phyloP scores from a whole-genome alignment of 2,888 invertebrate genomes.

The Chymomyza procnemis region DNA sequence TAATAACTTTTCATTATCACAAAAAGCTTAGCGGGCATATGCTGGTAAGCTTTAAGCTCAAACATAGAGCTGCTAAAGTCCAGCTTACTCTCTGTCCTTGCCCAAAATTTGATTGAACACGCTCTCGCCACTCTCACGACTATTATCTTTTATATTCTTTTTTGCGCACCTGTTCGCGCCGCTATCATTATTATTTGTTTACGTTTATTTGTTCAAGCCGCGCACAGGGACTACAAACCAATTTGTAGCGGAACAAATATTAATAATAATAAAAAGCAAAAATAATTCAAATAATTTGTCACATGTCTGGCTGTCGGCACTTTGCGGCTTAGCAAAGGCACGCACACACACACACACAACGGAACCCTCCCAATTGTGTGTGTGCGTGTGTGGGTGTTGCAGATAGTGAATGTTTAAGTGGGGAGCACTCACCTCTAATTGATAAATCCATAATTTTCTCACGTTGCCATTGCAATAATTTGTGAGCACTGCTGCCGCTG shows the following conservation, averaged over 20 bases:
- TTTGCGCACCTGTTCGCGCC: slow-evolving; percentile 10
- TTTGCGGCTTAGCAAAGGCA: slow-evolving; percentile 36
- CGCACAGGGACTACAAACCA: slow-evolving; percentile 34
- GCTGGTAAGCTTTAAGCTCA: not conserved
- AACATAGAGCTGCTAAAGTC: not conserved
- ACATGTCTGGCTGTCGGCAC: slow-evolving; percentile 39
- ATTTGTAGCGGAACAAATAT: slow-evolving; percentile 39
- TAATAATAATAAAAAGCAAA: slow-evolving; percentile 38
- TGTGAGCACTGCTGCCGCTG: slow-evolving; percentile 14
- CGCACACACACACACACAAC: slow-evolving; percentile 13
- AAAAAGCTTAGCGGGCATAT: not conserved
- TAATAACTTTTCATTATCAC: not conserved
- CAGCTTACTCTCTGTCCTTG: not conserved
- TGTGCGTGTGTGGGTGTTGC: too few relatives aligned
- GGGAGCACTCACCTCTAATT: slow-evolving; percentile 65
- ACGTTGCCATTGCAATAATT: slow-evolving; percentile 24
- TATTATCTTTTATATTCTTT: not conserved
- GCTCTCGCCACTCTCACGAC: not conserved
- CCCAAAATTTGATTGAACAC: not conserved
- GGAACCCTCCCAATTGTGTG: slow-evolving; percentile 13
- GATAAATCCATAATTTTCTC: slow-evolving; percentile 74
- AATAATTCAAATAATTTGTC: slow-evolving; percentile 59
- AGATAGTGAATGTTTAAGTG: not conserved
- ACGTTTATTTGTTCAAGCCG: slow-evolving; percentile 40
- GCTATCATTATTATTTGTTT: slow-evolving; percentile 35